Evolutionary conservation across 1,140 invertebrate genomes (phyloP).

Genomic region (Diorhabda carinulata): DNA sequence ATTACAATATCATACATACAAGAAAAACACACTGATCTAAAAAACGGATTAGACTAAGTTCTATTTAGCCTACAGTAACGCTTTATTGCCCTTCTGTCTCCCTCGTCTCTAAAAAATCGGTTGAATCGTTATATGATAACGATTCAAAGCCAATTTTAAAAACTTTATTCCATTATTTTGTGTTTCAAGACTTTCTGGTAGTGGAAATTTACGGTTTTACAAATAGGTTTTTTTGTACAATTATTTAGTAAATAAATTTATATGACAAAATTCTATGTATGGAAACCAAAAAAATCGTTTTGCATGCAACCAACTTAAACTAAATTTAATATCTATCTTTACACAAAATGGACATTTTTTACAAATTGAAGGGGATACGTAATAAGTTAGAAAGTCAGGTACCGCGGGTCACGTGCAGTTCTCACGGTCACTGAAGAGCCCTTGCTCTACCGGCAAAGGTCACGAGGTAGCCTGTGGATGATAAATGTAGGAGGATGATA

Average conservation of each 20-base stretch:
- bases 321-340: slow-evolving; percentile 49
- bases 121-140: slow-evolving; percentile 33
- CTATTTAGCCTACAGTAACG: slow-evolving; percentile 39
- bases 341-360: slow-evolving; percentile 49
- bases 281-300: slow-evolving; percentile 29
- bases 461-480: slow-evolving; percentile 41
- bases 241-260: slow-evolving; percentile 25
- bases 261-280: slow-evolving; percentile 5
- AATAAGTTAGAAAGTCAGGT: slow-evolving; percentile 47
- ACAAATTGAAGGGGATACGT: slow-evolving; percentile 46
- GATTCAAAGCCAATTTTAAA: slow-evolving; percentile 18
- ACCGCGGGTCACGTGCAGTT: slow-evolving; percentile 40
- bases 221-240: slow-evolving; percentile 30
- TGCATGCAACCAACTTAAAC: slow-evolving; percentile 45
- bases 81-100: slow-evolving; percentile 43
- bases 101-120: slow-evolving; percentile 20
- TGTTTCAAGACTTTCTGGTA: slow-evolving; percentile 1
- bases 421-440: slow-evolving; percentile 33
- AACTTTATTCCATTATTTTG: slow-evolving; percentile 8
- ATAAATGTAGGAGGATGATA: neutral
- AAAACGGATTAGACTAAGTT: slow-evolving; percentile 40
- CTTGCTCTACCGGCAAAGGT: slow-evolving; percentile 29
- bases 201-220: neutral
- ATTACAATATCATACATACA: slow-evolving; percentile 43
- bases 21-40: slow-evolving; percentile 41